phyloP scores from a whole-genome alignment of 2,113 vertebrate genomes.

The Grammomys dolichurus region DNA sequence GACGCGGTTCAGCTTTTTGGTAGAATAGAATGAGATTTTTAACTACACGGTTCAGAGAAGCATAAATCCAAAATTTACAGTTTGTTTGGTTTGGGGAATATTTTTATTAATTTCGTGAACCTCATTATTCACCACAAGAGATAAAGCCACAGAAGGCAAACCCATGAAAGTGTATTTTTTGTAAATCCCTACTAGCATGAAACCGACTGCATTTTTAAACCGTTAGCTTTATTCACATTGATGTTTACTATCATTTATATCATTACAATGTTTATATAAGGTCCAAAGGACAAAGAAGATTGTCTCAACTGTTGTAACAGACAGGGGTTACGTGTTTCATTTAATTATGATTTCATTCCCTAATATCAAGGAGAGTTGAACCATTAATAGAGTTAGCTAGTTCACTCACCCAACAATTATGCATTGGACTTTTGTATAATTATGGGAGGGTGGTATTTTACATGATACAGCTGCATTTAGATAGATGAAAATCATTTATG shows the following conservation, averaged over 20 bases:
- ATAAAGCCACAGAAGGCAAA: neutral
- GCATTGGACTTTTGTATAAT: neutral
- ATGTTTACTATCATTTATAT: neutral
- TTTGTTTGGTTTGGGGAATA: neutral
- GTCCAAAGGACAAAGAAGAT: neutral
- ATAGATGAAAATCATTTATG: neutral
- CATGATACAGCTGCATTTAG: neutral
- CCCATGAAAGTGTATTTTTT: neutral
- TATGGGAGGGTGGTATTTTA: neutral
- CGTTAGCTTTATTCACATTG: neutral
- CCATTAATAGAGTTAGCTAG: too few relatives aligned
- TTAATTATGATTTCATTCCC: neutral
- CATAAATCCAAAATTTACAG: neutral
- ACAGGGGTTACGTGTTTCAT: neutral
- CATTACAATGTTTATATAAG: neutral
- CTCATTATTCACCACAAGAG: neutral
- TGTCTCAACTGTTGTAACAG: neutral
- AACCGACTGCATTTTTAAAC: neutral
- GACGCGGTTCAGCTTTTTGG: rapidly evolving
- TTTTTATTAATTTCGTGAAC: neutral
- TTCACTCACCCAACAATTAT: neutral
- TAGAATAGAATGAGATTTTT: neutral
- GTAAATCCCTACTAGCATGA: neutral
- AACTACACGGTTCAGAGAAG: neutral
- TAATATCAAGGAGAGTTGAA: neutral